Conservation (phyloP, 2,888 invertebrate species). For the Rhimphoctona megacephalus region DNA sequence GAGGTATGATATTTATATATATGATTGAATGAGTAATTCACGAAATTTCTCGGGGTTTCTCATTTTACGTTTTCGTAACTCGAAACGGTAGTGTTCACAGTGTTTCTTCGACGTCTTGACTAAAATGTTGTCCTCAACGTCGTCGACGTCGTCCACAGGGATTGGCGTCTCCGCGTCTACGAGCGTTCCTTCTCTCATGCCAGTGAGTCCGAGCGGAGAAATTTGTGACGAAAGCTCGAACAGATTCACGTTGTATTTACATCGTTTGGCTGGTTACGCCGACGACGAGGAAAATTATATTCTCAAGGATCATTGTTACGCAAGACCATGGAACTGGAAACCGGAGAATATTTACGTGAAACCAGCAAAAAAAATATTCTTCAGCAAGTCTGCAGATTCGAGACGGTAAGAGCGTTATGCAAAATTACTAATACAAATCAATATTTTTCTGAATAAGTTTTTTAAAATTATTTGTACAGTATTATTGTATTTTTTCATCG, state of each 20-base stretch:
- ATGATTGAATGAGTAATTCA: not conserved
- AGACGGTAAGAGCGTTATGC: conserved; percentile 25
- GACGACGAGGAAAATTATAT: conserved; percentile 84
- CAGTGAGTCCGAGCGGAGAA: conserved; percentile 55
- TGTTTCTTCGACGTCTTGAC: not conserved
- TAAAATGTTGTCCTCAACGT: conserved; percentile 52
- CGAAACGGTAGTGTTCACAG: not conserved
- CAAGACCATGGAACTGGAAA: conserved; percentile 89
- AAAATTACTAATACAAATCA: not conserved
- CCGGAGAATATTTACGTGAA: conserved; percentile 88
- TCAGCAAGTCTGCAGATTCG: conserved; percentile 68
- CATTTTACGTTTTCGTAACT: not conserved
- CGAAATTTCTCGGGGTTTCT: not conserved
- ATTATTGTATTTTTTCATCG: too few relatives aligned
- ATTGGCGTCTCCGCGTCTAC: conserved; percentile 11
- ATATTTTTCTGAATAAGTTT: not conserved
- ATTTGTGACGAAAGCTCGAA: conserved; percentile 85
- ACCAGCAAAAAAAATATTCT: conserved; percentile 86
- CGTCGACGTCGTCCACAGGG: conserved; percentile 56
- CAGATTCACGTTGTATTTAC: conserved; percentile 83
- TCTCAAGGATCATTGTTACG: conserved; percentile 90
- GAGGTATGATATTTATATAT: not conserved
- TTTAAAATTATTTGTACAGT: not conserved
- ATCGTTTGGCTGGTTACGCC: conserved; percentile 80
- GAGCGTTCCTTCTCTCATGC: conserved; percentile 31